Conservation (phyloP, 2,888 invertebrate species). For the Steinernema carpocapsae region DNA sequence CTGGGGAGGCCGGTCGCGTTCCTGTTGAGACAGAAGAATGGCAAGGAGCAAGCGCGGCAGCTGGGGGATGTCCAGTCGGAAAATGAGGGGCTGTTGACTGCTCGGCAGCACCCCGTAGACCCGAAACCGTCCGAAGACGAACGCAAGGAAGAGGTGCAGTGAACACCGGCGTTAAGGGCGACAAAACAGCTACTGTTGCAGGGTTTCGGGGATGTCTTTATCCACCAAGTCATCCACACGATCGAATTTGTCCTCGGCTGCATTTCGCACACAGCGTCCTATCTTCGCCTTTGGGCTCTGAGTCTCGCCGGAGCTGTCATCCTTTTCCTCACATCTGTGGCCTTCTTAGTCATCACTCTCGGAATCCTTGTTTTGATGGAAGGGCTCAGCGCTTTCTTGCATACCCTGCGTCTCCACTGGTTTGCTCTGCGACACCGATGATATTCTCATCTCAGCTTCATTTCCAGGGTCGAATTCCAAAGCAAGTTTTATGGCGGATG, state of each 20-base stretch:
- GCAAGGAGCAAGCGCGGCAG: neutral
- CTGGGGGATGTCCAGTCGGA: neutral
- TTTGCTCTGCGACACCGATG: too few relatives aligned
- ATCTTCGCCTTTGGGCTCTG: conserved; percentile 69
- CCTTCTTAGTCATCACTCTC: neutral
- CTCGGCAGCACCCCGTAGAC: neutral
- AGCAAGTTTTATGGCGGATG: conserved; percentile 12
- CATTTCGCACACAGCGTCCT: conserved; percentile 69
- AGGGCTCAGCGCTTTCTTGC: conserved; percentile 14
- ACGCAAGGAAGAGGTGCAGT: too few relatives aligned
- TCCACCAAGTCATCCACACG: conserved; percentile 69
- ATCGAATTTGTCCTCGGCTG: conserved; percentile 69
- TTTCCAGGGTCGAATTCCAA: conserved; percentile 21
- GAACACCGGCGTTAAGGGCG: too few relatives aligned
- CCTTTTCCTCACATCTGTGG: neutral
- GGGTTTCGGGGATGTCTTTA: conserved; percentile 64
- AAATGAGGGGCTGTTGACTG: neutral
- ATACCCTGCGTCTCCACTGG: conserved; percentile 24
- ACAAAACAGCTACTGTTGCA: neutral
- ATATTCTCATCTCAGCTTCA: neutral
- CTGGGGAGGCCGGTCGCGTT: conserved; percentile 62
- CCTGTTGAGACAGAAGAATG: neutral
- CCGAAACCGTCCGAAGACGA: neutral
- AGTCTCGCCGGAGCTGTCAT: conserved; percentile 55
- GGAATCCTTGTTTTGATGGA: neutral